These are phyloP conservation scores for Trichomalopsis sarcophagae DNA, from an alignment of 1,140 invertebrate species.

Conservation along the genomic window DNA sequence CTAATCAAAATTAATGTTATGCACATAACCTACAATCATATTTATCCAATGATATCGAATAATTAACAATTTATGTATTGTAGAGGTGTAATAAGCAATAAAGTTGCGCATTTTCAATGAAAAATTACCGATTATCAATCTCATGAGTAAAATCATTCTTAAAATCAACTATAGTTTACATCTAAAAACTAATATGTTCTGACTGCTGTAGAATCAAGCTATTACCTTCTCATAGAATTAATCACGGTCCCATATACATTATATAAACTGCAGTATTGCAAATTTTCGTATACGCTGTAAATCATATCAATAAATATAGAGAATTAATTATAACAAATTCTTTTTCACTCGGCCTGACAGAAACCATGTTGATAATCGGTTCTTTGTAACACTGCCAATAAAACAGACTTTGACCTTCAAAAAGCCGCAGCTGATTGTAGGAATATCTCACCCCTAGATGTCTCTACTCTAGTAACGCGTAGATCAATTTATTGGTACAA, in stretches of 20 bases:
- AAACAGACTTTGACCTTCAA: constrained; percentile 27
- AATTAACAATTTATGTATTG: not conserved
- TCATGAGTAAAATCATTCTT: not conserved
- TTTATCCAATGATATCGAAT: not conserved
- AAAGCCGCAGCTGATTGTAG: not conserved
- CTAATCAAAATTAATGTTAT: not conserved
- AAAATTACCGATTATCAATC: not conserved
- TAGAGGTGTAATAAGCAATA: not conserved
- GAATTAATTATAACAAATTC: constrained; percentile 22
- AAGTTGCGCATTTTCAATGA: not conserved
- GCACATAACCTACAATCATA: constrained; percentile 35
- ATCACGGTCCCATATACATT: constrained; percentile 8
- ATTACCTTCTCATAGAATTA: constrained; percentile 18
- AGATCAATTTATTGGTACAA: not conserved
- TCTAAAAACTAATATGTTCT: not conserved
- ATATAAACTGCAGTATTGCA: not conserved
- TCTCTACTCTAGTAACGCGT: not conserved
- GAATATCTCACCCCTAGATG: not conserved
- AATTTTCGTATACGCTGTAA: not conserved
- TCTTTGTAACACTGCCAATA: constrained; percentile 14
- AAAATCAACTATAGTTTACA: not conserved
- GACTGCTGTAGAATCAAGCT: not conserved
- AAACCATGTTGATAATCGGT: constrained; percentile 47
- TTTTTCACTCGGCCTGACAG: constrained; percentile 14
- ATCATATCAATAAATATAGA: constrained; percentile 38